Evolutionary conservation across 2,113 vertebrate species (phyloP).

Genomic region (Labeo rohita): DNA sequence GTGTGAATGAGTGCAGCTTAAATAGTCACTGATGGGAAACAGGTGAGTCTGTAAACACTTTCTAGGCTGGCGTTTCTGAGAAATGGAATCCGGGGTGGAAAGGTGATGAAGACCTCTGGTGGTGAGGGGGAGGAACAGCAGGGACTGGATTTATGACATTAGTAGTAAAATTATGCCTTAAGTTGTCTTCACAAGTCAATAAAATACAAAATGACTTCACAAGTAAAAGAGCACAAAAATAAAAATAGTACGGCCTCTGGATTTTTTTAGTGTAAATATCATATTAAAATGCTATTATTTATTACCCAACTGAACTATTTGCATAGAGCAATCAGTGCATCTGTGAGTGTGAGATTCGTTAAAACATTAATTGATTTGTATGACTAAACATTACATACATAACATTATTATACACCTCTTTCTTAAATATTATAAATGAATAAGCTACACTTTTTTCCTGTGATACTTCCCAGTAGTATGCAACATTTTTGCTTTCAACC

Average conservation of each 20-base stretch:
- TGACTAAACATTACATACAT: too few relatives aligned
- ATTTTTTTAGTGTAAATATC: neutral
- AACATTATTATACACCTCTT: neutral
- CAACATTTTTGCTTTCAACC: neutral
- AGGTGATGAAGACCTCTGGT: too few relatives aligned
- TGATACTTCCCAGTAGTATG: neutral
- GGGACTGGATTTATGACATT: too few relatives aligned
- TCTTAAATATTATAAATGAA: neutral
- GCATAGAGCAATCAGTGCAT: neutral
- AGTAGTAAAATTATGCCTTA: too few relatives aligned
- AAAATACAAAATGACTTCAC: neutral
- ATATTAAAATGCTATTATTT: neutral
- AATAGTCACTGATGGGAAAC: too few relatives aligned
- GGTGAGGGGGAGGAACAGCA: too few relatives aligned
- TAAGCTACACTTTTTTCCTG: neutral
- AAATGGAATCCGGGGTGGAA: too few relatives aligned
- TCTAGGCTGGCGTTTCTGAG: too few relatives aligned
- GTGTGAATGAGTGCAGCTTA: too few relatives aligned
- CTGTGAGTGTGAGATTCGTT: neutral
- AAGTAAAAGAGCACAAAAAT: too few relatives aligned
- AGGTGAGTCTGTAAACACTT: too few relatives aligned
- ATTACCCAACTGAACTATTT: neutral
- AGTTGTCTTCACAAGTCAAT: neutral
- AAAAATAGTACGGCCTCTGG: neutral
- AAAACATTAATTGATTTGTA: neutral